Evolutionary conservation across 2,113 vertebrate genomes (phyloP), one percentile per base, ranked within the genome.

Genomic region (Trematomus loennbergii): DNA sequence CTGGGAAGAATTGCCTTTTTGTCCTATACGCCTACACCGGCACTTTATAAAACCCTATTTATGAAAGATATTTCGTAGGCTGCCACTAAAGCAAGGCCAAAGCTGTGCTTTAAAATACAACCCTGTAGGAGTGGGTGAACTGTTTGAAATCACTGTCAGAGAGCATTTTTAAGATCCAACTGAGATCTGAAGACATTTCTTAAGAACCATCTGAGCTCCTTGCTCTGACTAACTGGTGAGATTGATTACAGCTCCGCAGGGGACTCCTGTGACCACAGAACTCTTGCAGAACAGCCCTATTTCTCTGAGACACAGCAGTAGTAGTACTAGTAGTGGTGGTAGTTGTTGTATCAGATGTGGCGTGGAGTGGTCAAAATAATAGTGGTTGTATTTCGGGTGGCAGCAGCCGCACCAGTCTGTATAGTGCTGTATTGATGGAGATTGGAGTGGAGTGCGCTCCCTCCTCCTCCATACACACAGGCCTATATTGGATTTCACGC

Each of bases 401-500:
- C 87, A 88, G 83, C 81, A 49, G 77, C 76, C 75, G 64, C 69
- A 87, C 79, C 78, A 78, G 87, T 73, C 89, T 81, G 89, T 87
- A 90, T 72, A 83, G 84, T 59, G 62, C 59, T 84, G 76, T 91
- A 92, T 90, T 93, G 89, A 94, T 93, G 87, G 89, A 91, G 92
- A 93, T 91, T 84, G 78, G 86, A 90, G 80, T 81, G 75, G 87
- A 93, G 88, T 77, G 91, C 72, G 88, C 81, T 82, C 84, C 73
- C 86, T 80, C 89, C 81, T 82, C 79, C 86, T 83, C 83, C 73
- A 72, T 75, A 81, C 77, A 85, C 67, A 83, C 65, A 82, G 75
- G 68, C 68, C 81, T 83, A 86, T 91, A 92, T 92, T 89, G 91
- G 87, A 93, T 94, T 94, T 93, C 93, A 93, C 80, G 84, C 91